A percentile compares a stretch with the other conserved stretches of the same genome.
Evolutionary conservation across 2,113 vertebrate genomes (phyloP).

Genomic region (Pituophis catenifer): DNA sequence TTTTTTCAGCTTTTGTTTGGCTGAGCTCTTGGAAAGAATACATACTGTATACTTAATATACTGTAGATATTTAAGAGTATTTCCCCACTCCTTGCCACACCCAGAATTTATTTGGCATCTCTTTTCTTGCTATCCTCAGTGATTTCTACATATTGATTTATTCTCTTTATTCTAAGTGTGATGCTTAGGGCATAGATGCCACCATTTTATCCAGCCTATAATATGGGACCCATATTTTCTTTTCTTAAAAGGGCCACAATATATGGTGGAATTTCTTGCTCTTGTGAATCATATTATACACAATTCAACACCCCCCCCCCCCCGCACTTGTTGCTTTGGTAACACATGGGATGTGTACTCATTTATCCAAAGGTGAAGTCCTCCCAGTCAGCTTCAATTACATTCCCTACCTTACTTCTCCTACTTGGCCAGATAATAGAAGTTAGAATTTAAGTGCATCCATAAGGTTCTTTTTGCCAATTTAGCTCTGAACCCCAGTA

Average conservation of each 20-base stretch:
- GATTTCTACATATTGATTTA: background rate
- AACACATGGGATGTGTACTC: background rate
- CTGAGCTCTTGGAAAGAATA: background rate
- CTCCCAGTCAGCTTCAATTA: background rate
- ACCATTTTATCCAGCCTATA: background rate
- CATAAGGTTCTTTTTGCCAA: background rate
- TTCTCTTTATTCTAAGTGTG: background rate
- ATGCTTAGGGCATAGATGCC: background rate
- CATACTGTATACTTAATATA: background rate
- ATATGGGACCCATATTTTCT: background rate
- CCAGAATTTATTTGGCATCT: background rate
- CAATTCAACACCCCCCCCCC: background rate
- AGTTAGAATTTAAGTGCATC: background rate
- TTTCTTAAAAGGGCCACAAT: background rate
- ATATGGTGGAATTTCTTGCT: background rate
- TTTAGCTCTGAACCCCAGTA: background rate
- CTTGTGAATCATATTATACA: background rate
- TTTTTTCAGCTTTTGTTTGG: constrained; percentile 32
- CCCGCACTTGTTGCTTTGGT: background rate
- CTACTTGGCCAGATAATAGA: background rate
- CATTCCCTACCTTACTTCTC: background rate
- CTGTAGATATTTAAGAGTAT: background rate
- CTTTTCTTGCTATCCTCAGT: background rate
- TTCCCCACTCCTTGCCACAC: background rate
- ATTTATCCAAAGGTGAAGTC: background rate